Percentiles rank a stretch among this genome's conserved stretches.
These are phyloP conservation scores for Grantiella picta DNA, from an alignment of 2,113 vertebrate species.

Conservation along the genomic window DNA sequence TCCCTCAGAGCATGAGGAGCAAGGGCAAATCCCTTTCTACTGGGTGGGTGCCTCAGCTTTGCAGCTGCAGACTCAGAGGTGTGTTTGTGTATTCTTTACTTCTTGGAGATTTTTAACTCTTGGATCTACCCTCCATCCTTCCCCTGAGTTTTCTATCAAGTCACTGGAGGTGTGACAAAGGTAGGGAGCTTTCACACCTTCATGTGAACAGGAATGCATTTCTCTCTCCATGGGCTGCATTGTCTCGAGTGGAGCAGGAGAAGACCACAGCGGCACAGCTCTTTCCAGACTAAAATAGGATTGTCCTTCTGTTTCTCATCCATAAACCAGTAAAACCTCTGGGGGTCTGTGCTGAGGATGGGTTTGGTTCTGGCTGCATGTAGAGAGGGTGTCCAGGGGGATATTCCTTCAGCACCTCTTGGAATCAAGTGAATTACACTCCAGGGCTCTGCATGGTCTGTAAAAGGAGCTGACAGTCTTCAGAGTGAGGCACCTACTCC, in stretches of 20 bases:
- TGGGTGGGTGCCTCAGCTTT: background rate
- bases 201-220: background rate
- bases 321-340: background rate
- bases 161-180: background rate
- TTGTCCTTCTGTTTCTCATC: background rate
- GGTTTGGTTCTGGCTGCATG: background rate
- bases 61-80: background rate
- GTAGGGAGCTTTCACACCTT: background rate
- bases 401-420: background rate
- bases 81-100: background rate
- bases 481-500: background rate
- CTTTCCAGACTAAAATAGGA: background rate
- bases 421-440: background rate
- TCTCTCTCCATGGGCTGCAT: fast-evolving
- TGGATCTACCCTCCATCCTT: background rate
- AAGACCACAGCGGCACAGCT: background rate
- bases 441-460: background rate
- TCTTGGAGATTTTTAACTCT: background rate
- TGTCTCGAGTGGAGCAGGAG: background rate
- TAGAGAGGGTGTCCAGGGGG: background rate
- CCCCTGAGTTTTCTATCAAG: background rate
- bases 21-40: background rate
- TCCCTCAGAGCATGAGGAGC: background rate
- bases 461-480: background rate
- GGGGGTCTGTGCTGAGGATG: background rate